Evolutionary conservation across 37 sponge, comb jelly and placozoan species (phyloP).

Genomic region (Theonella swinhoei): DNA sequence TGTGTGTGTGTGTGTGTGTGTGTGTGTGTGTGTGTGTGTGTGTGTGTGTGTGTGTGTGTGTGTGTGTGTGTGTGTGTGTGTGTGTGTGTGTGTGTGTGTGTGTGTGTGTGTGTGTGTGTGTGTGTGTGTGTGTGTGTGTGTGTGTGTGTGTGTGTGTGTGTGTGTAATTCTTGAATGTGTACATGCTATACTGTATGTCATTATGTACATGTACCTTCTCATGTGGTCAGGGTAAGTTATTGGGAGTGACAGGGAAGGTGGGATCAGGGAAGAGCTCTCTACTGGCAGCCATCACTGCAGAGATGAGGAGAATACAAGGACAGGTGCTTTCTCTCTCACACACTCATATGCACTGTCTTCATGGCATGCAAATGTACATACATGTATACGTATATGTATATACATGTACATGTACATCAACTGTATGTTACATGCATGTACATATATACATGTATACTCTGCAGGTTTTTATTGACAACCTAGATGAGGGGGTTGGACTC

Average conservation of each 20-base stretch:
- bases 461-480: constrained; percentile 39
- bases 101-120: not conserved
- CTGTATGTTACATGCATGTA: constrained; percentile 1
- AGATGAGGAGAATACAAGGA: constrained; percentile 79
- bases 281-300: constrained; percentile 89
- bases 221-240: constrained; percentile 90
- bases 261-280: constrained; percentile 95
- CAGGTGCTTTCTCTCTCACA: constrained; percentile 45
- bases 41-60: not conserved
- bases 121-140: not conserved
- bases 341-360: not conserved
- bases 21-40: not conserved
- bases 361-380: too few relatives aligned
- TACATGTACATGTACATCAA: not conserved
- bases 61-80: not conserved
- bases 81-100: not conserved
- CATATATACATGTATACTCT: not conserved
- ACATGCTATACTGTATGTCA: too few relatives aligned
- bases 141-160: constrained; percentile 3
- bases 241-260: constrained; percentile 87
- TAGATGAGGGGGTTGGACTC: constrained; percentile 49
- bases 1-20: not conserved
- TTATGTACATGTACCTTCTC: not conserved
- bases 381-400: too few relatives aligned
- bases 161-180: not conserved